Evolutionary conservation across 2,888 invertebrate genomes (phyloP).

Genomic region (Philereme transversata): DNA sequence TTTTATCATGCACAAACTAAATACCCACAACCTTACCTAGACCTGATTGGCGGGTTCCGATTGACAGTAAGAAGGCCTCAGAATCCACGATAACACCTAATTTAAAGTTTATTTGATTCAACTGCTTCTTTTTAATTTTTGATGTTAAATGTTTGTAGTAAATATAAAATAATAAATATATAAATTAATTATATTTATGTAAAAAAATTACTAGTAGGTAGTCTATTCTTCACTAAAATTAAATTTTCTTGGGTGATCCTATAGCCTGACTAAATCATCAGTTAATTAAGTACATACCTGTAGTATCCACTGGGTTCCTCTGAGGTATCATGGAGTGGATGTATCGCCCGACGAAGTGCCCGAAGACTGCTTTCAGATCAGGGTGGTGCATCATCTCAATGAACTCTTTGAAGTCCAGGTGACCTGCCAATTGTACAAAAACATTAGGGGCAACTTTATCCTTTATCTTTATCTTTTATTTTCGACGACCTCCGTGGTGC

Average conservation of each 20-base stretch:
- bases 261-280: neutral
- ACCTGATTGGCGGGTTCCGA: neutral
- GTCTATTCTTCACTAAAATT: too few relatives aligned
- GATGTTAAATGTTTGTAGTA: too few relatives aligned
- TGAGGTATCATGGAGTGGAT: slow-evolving; percentile 84
- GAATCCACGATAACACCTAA: slow-evolving; percentile 1
- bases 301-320: slow-evolving; percentile 77
- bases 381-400: slow-evolving; percentile 87
- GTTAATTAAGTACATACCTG: slow-evolving; percentile 55
- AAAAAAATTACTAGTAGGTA: too few relatives aligned
- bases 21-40: neutral
- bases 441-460: too few relatives aligned
- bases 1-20: neutral
- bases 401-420: slow-evolving; percentile 89
- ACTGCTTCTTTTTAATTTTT: too few relatives aligned
- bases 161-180: too few relatives aligned
- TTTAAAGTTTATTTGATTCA: neutral
- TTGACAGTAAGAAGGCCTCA: slow-evolving; percentile 11
- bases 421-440: slow-evolving; percentile 59
- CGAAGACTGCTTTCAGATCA: slow-evolving; percentile 86
- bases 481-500: too few relatives aligned
- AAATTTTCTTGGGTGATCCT: too few relatives aligned
- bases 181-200: too few relatives aligned
- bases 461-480: too few relatives aligned
- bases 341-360: slow-evolving; percentile 86